Evolutionary conservation across 2,797 vertebrate genomes (phyloP), one percentile per base, ranked within the genome.

Genomic region (Siniperca obscura): DNA sequence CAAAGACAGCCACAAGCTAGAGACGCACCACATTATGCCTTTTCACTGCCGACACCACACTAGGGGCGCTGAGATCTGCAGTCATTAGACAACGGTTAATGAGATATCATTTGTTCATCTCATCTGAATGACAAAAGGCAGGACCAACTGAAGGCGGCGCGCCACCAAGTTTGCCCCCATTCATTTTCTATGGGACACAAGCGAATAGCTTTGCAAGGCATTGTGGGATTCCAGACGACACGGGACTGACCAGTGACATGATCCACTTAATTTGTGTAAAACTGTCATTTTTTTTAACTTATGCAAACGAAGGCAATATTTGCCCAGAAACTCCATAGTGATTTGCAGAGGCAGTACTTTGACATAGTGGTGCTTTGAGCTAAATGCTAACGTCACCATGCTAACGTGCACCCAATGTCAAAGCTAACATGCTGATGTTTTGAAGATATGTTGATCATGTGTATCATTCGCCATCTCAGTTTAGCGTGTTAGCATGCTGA

Each of bases 1-100:
- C 36, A 27, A 56, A 78, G 65, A 59, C 64, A 10, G 34, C 42
- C 56, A 42, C 30, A 25, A 85, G 59, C 81, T 36, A 9, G 52
- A 69, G 60, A 42, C n/a, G 25, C 38, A 38, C 66, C 19, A 4
- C 48, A n/a, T 56, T 7, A 13, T 52, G 46, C 0, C 0, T 62
- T 73, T 55, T 60, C 0, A 10, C 38, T 22, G 71, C 36, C n/a
- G 6, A 21, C 48, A 27, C 19, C 21, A 44, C 50, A 56, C 34
- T 10, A 2, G 14, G 34, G 50, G 14, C n/a, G 50, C 50, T 21
- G 69, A 60, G 36, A 56, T 80, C 56, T 48, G 62, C 16, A 16
- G 67, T 73, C 74, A 44, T 55, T n/a, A 38, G 46, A 61, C 0
- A 7, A 42, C 25, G 7, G 36, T 66, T 71, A 64, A 82, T 0